These are phyloP conservation scores for Lepidocolaptes lacrymiger DNA, from an alignment of 2,797 vertebrate species.

Conservation along the genomic window DNA sequence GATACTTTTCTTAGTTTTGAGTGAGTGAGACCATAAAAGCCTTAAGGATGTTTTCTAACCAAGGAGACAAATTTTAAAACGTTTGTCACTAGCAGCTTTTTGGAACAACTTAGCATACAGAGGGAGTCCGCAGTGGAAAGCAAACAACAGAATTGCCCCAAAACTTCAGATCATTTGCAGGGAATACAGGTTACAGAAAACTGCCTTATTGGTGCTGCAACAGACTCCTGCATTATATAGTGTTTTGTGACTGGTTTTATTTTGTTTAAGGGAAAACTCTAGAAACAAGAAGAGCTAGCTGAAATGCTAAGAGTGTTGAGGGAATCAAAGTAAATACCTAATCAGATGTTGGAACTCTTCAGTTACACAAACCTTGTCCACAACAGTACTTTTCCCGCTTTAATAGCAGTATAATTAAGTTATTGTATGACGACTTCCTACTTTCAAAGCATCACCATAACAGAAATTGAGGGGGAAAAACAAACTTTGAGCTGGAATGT, in stretches of 20 bases:
- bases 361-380: not conserved
- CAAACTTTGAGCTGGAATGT: not conserved
- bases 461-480: not conserved
- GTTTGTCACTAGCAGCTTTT: not conserved
- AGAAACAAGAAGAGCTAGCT: not conserved
- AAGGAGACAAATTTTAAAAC: not conserved
- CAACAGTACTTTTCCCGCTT: not conserved
- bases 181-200: not conserved
- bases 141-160: not conserved
- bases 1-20: not conserved
- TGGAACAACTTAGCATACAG: not conserved
- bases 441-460: not conserved
- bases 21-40: not conserved
- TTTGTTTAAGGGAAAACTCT: not conserved
- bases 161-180: not conserved
- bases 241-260: not conserved
- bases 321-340: not conserved
- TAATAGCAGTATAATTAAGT: not conserved
- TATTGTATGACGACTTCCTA: not conserved
- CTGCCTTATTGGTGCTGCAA: not conserved
- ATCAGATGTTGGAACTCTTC: not conserved
- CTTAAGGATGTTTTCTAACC: not conserved
- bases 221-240: not conserved
- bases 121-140: not conserved
- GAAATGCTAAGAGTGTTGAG: not conserved